These are phyloP conservation scores for Acromyrmex charruanus DNA, from an alignment of 1,140 invertebrate genomes.

Conservation along the genomic window DNA sequence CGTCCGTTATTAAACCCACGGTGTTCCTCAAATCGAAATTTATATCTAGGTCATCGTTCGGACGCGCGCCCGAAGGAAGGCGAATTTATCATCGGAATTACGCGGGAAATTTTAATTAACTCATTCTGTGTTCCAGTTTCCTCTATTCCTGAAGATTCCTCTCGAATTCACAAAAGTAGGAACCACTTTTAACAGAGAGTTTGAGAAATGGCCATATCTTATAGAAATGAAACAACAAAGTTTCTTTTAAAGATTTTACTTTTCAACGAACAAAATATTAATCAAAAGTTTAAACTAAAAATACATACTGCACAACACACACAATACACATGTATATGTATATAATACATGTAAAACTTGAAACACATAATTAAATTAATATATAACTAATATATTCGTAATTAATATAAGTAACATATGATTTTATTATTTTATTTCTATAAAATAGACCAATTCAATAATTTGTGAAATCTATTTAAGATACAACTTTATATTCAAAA, in stretches of 20 bases:
- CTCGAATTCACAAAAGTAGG: not conserved
- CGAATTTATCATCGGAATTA: slow-evolving; percentile 74
- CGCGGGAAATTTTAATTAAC: slow-evolving; percentile 76
- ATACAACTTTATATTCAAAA: not conserved
- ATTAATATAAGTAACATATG: not conserved
- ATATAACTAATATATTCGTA: not conserved
- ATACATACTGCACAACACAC: not conserved
- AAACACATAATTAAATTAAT: not conserved
- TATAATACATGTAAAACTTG: not conserved
- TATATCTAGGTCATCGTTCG: slow-evolving; percentile 70
- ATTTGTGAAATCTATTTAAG: not conserved
- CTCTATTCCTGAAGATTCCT: slow-evolving; percentile 24
- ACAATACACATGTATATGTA: not conserved
- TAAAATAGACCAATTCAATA: not conserved
- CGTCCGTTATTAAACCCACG: slow-evolving; percentile 72
- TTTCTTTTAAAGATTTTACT: not conserved
- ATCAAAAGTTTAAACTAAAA: not conserved
- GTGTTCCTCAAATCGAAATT: slow-evolving; percentile 71
- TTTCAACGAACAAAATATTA: not conserved
- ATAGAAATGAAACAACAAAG: not conserved
- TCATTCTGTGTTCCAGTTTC: slow-evolving; percentile 45
- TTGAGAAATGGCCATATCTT: not conserved
- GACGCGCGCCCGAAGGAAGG: slow-evolving; percentile 35
- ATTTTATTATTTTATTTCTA: not conserved
- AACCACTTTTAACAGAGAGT: slow-evolving; percentile 21